These are phyloP conservation scores for Chiroxiphia lanceolata DNA, from an alignment of 2,797 vertebrate genomes.

Conservation along the genomic window DNA sequence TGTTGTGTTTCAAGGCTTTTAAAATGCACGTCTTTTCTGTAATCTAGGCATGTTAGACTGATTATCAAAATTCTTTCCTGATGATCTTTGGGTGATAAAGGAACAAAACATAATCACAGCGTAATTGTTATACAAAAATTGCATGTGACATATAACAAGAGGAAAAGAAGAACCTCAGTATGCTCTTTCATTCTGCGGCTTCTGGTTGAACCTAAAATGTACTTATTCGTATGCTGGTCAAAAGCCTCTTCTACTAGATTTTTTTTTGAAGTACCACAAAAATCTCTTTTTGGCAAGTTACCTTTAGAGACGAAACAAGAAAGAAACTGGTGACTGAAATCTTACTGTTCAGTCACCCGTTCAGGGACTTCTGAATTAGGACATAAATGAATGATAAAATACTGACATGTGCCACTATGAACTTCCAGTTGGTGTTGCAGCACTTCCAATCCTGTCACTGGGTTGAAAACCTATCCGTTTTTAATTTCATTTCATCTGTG, in stretches of 20 bases:
- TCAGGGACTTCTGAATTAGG: not conserved
- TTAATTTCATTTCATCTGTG: not conserved
- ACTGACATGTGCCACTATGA: not conserved
- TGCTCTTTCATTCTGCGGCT: not conserved
- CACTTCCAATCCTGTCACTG: not conserved
- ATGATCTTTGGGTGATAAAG: not conserved
- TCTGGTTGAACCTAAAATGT: not conserved
- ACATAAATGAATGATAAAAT: not conserved
- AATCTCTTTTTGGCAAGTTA: not conserved
- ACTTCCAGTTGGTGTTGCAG: not conserved
- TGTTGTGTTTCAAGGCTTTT: not conserved
- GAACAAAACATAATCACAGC: not conserved
- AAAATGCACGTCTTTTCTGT: not conserved
- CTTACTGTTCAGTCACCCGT: not conserved
- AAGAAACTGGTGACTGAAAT: not conserved
- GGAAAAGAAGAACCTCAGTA: not conserved
- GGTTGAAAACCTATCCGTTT: not conserved
- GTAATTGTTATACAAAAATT: not conserved
- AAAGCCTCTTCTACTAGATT: not conserved
- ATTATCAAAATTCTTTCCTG: not conserved
- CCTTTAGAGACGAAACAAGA: not conserved
- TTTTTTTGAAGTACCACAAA: not conserved
- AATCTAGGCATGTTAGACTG: not conserved
- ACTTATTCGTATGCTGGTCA: not conserved
- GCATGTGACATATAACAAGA: not conserved